Percentiles rank a stretch among this genome's conserved stretches.
Evolutionary conservation across 2,113 vertebrate species (phyloP).

Genomic region (Nothoprocta pentlandii): DNA sequence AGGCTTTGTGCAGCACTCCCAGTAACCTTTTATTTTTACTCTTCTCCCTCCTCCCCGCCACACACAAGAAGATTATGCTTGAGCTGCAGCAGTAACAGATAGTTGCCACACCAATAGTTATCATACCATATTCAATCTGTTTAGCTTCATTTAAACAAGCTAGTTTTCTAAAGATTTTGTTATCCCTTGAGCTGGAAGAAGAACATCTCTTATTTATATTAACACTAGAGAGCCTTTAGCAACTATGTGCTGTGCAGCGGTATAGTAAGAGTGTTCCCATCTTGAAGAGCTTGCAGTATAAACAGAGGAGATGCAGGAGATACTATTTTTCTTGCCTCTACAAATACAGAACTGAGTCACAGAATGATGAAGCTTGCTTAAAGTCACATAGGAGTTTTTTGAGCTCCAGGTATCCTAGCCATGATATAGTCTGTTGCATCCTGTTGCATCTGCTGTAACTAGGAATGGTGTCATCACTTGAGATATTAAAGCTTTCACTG

Average conservation of each 20-base stretch:
- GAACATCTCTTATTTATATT: conserved; percentile 64
- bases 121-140: conserved; percentile 63
- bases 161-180: conserved; percentile 58
- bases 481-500: not conserved
- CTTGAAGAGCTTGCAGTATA: conserved; percentile 32
- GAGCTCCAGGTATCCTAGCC: not conserved
- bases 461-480: not conserved
- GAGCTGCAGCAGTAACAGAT: conserved; percentile 40
- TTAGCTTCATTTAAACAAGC: conserved; percentile 70
- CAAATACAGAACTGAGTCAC: not conserved
- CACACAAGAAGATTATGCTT: not conserved
- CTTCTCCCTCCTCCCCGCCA: not conserved
- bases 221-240: too few species aligned
- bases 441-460: not conserved
- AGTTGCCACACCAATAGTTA: conserved; percentile 65
- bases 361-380: not conserved
- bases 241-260: not conserved
- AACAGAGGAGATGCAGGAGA: conserved; percentile 44
- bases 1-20: not conserved
- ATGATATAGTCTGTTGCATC: not conserved
- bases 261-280: conserved; percentile 17
- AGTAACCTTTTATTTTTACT: not conserved
- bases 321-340: conserved; percentile 33
- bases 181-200: conserved; percentile 54
- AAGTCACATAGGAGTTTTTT: not conserved